Percentiles rank a stretch among this genome's conserved stretches.
These are phyloP conservation scores for Oscheius sp. DNA, from an alignment of 2,888 invertebrate species.

Conservation along the genomic window DNA sequence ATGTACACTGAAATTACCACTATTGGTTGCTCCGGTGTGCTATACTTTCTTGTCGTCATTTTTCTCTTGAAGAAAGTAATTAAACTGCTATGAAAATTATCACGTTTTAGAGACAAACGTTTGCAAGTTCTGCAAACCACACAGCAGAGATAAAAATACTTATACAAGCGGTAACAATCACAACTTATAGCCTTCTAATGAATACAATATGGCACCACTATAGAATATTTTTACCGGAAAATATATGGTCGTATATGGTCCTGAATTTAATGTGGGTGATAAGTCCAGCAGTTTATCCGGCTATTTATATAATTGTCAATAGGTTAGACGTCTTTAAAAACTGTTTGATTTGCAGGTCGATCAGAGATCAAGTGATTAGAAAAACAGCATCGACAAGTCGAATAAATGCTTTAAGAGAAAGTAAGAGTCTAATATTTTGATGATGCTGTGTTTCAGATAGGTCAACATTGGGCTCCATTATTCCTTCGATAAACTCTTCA, in stretches of 20 bases:
- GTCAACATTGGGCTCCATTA: not conserved
- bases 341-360: not conserved
- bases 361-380: no score
- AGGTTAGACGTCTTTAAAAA: slow-evolving; percentile 28
- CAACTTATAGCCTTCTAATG: slow-evolving; percentile 57
- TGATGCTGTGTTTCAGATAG: not conserved
- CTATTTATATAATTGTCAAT: slow-evolving; percentile 61
- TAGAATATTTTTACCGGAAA: not conserved
- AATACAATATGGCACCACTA: slow-evolving; percentile 64
- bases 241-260: slow-evolving; percentile 46
- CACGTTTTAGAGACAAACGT: not conserved
- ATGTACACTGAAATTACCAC: slow-evolving; percentile 61
- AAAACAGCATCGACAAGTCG: not conserved
- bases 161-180: slow-evolving; percentile 57
- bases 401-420: not conserved
- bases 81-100: not conserved
- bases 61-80: slow-evolving; percentile 5
- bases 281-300: slow-evolving; percentile 60
- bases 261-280: slow-evolving; percentile 66
- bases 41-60: not conserved
- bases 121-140: slow-evolving; percentile 1
- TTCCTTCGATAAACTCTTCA: no score
- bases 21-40: slow-evolving; percentile 50
- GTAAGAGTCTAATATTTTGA: not conserved
- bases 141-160: slow-evolving; percentile 56